phyloP scores from a whole-genome alignment of 2,888 invertebrate species.

The Oasisia sp. region DNA sequence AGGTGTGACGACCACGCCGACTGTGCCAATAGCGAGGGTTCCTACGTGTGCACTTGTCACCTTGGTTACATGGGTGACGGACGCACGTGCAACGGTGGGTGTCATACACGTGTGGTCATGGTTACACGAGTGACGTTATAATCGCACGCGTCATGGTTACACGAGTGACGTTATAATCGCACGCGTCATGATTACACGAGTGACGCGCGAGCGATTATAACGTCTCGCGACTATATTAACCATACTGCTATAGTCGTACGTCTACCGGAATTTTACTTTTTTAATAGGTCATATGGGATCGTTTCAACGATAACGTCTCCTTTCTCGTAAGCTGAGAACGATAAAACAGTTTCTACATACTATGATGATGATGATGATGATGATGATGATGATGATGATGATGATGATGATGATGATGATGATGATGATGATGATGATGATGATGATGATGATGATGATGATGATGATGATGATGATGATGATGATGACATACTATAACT shows the following conservation, averaged over 20 bases:
- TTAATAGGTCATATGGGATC: not conserved
- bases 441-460: too few relatives aligned
- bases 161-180: conserved; percentile 23
- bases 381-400: too few relatives aligned
- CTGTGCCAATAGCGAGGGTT: conserved; percentile 28
- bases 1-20: conserved; percentile 24
- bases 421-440: too few relatives aligned
- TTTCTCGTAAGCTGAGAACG: not conserved
- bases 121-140: conserved; percentile 27
- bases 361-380: too few relatives aligned
- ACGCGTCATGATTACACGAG: conserved; percentile 21
- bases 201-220: too few relatives aligned
- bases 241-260: not conserved
- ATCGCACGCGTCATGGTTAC: conserved; percentile 21
- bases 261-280: not conserved
- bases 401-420: too few relatives aligned
- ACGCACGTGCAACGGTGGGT: conserved; percentile 26
- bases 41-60: conserved; percentile 27
- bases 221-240: not conserved
- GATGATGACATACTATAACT: too few relatives aligned
- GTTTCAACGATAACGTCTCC: not conserved
- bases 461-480: too few relatives aligned
- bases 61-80: conserved; percentile 28
- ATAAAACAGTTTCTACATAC: too few relatives aligned
- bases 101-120: conserved; percentile 25